Evolutionary conservation across 2,113 vertebrate species (phyloP).

Genomic region (Bufo gargarizans): DNA sequence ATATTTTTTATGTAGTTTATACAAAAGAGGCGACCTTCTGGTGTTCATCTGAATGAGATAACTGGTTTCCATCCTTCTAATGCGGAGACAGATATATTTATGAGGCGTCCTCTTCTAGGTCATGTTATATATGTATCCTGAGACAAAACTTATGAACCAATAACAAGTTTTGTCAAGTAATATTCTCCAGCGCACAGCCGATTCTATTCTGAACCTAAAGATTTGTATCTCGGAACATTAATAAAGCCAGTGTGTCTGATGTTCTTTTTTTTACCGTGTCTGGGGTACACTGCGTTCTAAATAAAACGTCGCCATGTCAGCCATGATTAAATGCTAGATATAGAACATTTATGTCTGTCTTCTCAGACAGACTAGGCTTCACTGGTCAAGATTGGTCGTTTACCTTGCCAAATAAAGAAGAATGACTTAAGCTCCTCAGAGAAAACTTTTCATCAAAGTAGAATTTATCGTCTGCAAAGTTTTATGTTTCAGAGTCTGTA

Average conservation of each 20-base stretch:
- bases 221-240: conserved; percentile 50
- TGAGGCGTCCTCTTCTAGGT: not conserved
- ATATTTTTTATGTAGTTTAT: not conserved
- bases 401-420: conserved; percentile 27
- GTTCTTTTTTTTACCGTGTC: conserved; percentile 44
- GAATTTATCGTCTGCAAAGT: not conserved
- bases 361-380: not conserved
- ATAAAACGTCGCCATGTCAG: conserved; percentile 34
- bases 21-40: not conserved
- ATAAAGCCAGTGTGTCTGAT: conserved; percentile 38
- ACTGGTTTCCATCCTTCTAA: not conserved
- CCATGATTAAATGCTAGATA: conserved; percentile 31
- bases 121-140: conserved; percentile 4
- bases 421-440: not conserved
- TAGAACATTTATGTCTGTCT: conserved; percentile 32
- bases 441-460: conserved; percentile 1
- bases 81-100: not conserved
- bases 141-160: not conserved
- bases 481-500: not conserved
- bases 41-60: not conserved
- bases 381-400: conserved; percentile 8
- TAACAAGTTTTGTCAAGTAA: conserved; percentile 24
- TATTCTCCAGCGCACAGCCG: conserved; percentile 28
- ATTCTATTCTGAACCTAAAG: conserved; percentile 35
- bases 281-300: conserved; percentile 35